Evolutionary conservation across 2,113 vertebrate genomes (phyloP).

Genomic region (Gallinago jamesoni): DNA sequence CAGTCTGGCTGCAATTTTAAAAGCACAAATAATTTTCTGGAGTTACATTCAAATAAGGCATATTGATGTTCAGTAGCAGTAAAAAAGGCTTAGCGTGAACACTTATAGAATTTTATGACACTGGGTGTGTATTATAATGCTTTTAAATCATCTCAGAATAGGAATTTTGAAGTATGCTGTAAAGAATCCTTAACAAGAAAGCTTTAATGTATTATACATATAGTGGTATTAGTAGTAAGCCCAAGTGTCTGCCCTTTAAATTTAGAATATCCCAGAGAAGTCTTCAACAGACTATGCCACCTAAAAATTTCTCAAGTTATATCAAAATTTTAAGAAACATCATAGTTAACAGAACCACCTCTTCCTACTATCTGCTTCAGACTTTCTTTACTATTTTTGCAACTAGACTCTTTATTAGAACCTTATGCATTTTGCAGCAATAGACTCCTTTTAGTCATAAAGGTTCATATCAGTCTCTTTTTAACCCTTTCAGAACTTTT

Average conservation of each 20-base stretch:
- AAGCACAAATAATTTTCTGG: constrained; percentile 34
- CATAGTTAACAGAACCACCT: background rate
- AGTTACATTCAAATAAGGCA: constrained; percentile 6
- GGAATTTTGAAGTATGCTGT: background rate
- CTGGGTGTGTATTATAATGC: background rate
- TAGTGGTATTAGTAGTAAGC: background rate
- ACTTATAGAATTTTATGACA: constrained; percentile 15
- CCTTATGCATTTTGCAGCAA: background rate
- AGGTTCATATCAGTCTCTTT: background rate
- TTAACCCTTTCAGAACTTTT: background rate
- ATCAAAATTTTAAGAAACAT: background rate
- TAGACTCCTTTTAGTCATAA: background rate
- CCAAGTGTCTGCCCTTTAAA: background rate
- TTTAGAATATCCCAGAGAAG: background rate
- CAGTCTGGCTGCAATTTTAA: background rate
- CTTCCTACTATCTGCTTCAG: background rate
- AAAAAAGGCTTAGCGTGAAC: background rate
- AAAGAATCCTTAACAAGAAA: constrained; percentile 32
- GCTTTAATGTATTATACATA: constrained; percentile 28
- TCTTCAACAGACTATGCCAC: background rate
- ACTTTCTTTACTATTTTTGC: background rate
- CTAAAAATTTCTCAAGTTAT: background rate
- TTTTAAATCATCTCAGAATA: background rate
- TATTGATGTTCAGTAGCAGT: constrained; percentile 6
- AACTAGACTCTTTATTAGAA: background rate